Evolutionary conservation across 2,888 invertebrate genomes (phyloP), one percentile per base, ranked within the genome.

Genomic region (Cinara cedri): DNA sequence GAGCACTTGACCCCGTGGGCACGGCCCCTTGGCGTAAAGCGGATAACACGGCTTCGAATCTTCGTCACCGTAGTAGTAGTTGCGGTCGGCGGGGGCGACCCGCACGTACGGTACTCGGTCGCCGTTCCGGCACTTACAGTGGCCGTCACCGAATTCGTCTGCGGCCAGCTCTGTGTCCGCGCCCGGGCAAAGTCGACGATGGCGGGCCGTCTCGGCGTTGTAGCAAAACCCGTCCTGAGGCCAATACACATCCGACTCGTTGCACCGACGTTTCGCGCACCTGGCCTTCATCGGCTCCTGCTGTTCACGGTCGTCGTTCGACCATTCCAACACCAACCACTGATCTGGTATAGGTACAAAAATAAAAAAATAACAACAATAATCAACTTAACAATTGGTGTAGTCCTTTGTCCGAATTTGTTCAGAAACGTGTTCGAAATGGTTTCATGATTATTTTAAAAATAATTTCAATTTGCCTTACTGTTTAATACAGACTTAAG

Each of bases 231-330:
- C 80, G 55, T 81, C 81, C 13, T n/a, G 4, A 2, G 81, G 74
- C 81, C 81, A 81, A 24, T 66, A 80, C 42, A 81, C 72, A 26
- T 81, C 81, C n/a, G 65, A 55, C 16, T 72, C 72, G 44, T 55
- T 72, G 49, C 81, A 81, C 14, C 72, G 46, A 21, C 81, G 71
- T 72, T 42, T 60, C 9, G 57, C n/a, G 54, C 81, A 81, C 16
- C 57, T 63, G 44, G 62, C 72, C 13, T 10, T 19, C 51, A 49
- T 13, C 14, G 42, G 51, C 2, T 24, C 49, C 11, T 26, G 57
- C 13, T 60, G 16, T 34, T 34, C 34, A 9, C 19, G 34, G 1
- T 9, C 24, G 4, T 62, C 70, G 55, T 42, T 26, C 19, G 62
- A 55, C 34, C 3, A 24, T n/a, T 74, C 21, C 10, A 74, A 62